phyloP scores from a whole-genome alignment of 2,888 invertebrate species.

The Plusia festucae region DNA sequence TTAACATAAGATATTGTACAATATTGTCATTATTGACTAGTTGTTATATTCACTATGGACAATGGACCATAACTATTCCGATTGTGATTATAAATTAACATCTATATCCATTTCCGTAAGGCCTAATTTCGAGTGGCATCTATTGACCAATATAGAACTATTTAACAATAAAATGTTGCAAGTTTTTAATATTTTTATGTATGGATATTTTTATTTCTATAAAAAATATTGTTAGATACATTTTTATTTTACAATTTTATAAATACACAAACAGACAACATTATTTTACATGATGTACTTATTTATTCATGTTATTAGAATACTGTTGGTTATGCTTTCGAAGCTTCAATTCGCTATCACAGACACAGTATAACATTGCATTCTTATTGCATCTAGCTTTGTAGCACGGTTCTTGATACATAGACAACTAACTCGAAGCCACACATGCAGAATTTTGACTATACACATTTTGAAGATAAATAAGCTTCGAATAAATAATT shows the following conservation, averaged over 20 bases:
- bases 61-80: constrained; percentile 65
- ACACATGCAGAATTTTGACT: constrained; percentile 36
- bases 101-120: constrained; percentile 59
- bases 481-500: constrained; percentile 19
- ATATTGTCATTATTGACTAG: constrained; percentile 66
- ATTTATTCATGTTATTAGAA: constrained; percentile 76
- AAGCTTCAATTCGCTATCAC: constrained; percentile 85
- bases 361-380: constrained; percentile 69
- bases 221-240: constrained; percentile 66
- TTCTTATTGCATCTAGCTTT: constrained; percentile 49
- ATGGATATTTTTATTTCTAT: constrained; percentile 56
- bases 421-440: constrained; percentile 36
- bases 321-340: constrained; percentile 79
- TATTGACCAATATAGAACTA: constrained; percentile 37
- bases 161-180: constrained; percentile 47
- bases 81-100: constrained; percentile 63
- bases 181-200: constrained; percentile 44
- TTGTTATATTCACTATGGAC: constrained; percentile 62
- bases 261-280: constrained; percentile 59
- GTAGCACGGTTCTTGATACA: constrained; percentile 30
- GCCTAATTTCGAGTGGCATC: constrained; percentile 58
- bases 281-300: constrained; percentile 63
- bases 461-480: constrained; percentile 13
- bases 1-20: constrained; percentile 67
- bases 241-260: constrained; percentile 69